Evolutionary conservation across 2,113 vertebrate genomes (phyloP), one percentile per base, ranked within the genome.

Genomic region (Ariopsis seemanni): DNA sequence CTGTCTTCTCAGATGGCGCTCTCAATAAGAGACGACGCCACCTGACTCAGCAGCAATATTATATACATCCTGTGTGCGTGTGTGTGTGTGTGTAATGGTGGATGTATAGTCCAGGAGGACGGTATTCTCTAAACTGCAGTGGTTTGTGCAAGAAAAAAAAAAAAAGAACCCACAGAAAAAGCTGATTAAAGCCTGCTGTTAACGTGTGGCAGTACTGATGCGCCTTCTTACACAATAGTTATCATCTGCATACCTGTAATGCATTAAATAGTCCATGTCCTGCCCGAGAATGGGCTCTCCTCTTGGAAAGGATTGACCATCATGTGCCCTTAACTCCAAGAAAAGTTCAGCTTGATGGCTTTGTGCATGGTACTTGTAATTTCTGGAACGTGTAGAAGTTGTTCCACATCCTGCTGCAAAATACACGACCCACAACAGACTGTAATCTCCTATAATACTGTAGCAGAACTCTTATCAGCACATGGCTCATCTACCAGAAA

Each of bases 171-270:
- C 50, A 50, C 62, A 65, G 27, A 34, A 63, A 87, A 50, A 42
- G 12, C 83, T 89, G 83, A 90, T 87, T 85, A 90, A 85, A 87
- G 74, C 25, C 83, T 81, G 75, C 48, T 75, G 50, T 62, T 87
- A 65, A 89, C 85, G 69, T 83, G 69, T 75, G 27, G 30, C 71
- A 89, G 88, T 79, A 55, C 77, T 62, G 60, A 84, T 84, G 27
- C 27, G 25, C 72, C 52, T 53, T 82, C 87, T 69, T 83, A 85
- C n/a, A n/a, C n/a, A n/a, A n/a, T 82, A 85, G 84, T 83, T 85
- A 67, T 89, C 86, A 90, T 87, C 84, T 84, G 60, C 53, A 87
- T 85, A 42, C 42, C 42, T 42, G 42, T 42, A 89, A 89, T 58
- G 83, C 75, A 87, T 87, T 85, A 78, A 89, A 74, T 82, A 83